These are phyloP conservation scores for Meiosimyza decipiens DNA, from an alignment of 2,888 invertebrate genomes.

Conservation along the genomic window DNA sequence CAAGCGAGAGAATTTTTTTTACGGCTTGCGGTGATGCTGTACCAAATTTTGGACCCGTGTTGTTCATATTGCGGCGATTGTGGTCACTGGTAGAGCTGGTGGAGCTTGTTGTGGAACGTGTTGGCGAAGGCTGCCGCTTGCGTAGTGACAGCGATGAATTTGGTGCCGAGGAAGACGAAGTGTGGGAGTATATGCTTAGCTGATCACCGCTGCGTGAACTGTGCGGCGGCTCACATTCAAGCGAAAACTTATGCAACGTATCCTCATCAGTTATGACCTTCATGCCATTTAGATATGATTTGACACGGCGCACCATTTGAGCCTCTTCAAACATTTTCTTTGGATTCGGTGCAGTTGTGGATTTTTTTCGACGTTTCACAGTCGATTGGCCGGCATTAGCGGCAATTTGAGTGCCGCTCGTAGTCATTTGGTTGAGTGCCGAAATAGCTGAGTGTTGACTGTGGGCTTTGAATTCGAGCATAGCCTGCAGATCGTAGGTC, in stretches of 20 bases:
- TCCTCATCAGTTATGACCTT: constrained; percentile 90
- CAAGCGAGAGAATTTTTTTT: constrained; percentile 91
- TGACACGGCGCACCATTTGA: constrained; percentile 97
- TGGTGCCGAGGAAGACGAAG: constrained; percentile 69
- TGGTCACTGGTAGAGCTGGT: constrained; percentile 79
- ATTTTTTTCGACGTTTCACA: constrained; percentile 89
- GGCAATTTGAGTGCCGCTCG: constrained; percentile 55
- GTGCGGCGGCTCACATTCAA: constrained; percentile 82
- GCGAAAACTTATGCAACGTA: constrained; percentile 86
- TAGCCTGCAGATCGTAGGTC: constrained; percentile 86
- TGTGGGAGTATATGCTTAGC: constrained; percentile 69
- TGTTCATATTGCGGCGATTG: constrained; percentile 55
- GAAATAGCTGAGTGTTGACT: constrained; percentile 86
- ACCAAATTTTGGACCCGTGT: constrained; percentile 74
- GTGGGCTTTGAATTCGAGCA: constrained; percentile 87
- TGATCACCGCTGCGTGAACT: constrained; percentile 56
- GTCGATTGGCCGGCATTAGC: constrained; percentile 78
- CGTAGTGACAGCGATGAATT: constrained; percentile 69
- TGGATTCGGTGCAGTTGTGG: constrained; percentile 90
- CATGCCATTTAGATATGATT: constrained; percentile 93
- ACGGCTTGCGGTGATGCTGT: constrained; percentile 97
- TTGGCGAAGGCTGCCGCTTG: constrained; percentile 91
- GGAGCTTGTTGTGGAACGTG: constrained; percentile 90
- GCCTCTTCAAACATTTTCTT: constrained; percentile 99
- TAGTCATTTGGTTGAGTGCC: constrained; percentile 81